phyloP scores from a whole-genome alignment of 1,140 invertebrate species.

The roundworm (Caenorhabditis elegans) region WBcel235 BX284604.4:4549501-4550000 shows the following conservation, averaged over 20 bases:
- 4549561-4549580: background rate
- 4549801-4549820: no score
- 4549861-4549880: background rate
- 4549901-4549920: no score
- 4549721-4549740: background rate
- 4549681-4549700: background rate
- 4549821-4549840: no score
- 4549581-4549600: background rate
- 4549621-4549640: background rate
- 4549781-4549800: no score
- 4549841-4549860: no score
- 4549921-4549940: no score
- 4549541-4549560: background rate
- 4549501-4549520: background rate
- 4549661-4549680: background rate
- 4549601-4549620: background rate
- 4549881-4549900: no score
- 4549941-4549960: no score
- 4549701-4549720: background rate
- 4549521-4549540: background rate
- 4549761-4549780: no score
- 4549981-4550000: background rate
- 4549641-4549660: background rate
- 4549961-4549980: no score
- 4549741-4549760: no score